phyloP scores from a whole-genome alignment of 2,888 invertebrate genomes.

The Lysandra coridon region DNA sequence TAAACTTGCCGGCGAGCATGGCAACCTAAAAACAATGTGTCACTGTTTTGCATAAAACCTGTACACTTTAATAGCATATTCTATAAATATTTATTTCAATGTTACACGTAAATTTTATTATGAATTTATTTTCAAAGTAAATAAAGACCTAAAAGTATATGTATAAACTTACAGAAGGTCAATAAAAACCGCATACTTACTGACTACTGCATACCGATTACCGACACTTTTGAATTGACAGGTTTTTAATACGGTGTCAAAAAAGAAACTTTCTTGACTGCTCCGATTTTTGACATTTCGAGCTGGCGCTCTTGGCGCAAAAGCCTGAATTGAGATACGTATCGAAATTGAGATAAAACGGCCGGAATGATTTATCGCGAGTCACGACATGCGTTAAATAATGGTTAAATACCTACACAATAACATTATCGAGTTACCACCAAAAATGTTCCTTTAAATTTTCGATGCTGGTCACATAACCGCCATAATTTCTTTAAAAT shows the following conservation, averaged over 20 bases:
- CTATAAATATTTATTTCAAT: too few relatives aligned
- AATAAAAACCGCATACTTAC: not conserved
- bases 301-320: slow-evolving; percentile 35
- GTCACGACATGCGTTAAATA: slow-evolving; percentile 11
- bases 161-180: not conserved
- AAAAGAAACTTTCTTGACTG: slow-evolving; percentile 61
- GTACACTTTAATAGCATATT: not conserved
- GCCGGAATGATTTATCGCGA: not conserved
- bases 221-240: slow-evolving; percentile 13
- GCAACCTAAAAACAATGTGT: not conserved
- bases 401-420: not conserved
- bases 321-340: slow-evolving; percentile 21
- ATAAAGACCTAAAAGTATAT: not conserved
- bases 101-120: too few relatives aligned
- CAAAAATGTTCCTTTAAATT: not conserved
- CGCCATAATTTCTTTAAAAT: not conserved
- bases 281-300: slow-evolving; percentile 68
- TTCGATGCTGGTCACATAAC: not conserved
- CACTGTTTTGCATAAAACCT: not conserved
- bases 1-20: not conserved
- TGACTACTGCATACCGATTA: not conserved
- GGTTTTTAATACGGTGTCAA: slow-evolving; percentile 25
- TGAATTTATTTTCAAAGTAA: too few relatives aligned
- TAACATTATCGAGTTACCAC: slow-evolving; percentile 13
- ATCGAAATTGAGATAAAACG: slow-evolving; percentile 12